These are phyloP conservation scores for Chironomus riparius DNA, from an alignment of 2,888 invertebrate species.

Conservation along the genomic window DNA sequence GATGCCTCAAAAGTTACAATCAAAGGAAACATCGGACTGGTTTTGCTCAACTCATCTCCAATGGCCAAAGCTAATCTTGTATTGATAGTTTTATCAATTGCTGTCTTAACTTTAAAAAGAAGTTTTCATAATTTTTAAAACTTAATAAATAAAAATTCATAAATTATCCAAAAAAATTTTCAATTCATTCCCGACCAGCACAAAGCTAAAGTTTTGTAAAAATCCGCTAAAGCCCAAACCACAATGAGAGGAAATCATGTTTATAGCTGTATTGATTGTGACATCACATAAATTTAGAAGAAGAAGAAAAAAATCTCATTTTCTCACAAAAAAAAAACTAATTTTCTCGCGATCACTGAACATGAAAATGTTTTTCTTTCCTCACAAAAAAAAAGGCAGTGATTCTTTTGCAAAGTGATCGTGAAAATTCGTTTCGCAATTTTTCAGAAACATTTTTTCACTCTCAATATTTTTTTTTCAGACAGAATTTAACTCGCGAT, in stretches of 20 bases:
- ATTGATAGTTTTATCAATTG: no score
- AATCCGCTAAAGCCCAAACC: no score
- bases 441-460: neutral
- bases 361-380: neutral
- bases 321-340: neutral
- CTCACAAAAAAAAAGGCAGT: no score
- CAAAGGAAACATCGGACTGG: neutral
- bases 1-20: neutral
- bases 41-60: neutral
- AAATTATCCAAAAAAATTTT: no score
- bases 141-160: no score
- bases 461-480: conserved; percentile 1
- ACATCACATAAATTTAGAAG: neutral
- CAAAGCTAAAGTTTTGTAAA: no score
- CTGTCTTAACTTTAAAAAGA: no score
- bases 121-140: no score
- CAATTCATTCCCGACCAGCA: no score
- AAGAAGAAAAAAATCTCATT: neutral
- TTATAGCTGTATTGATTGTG: no score
- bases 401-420: conserved; percentile 18
- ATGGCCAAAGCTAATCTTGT: no score
- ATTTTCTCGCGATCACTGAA: neutral
- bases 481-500: conserved; percentile 8
- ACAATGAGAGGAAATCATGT: no score
- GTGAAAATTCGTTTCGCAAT: conserved; percentile 20